Evolutionary conservation across 1,140 invertebrate genomes (phyloP), one percentile per base, ranked within the genome.

Genomic region (Aleiodes sp.): DNA sequence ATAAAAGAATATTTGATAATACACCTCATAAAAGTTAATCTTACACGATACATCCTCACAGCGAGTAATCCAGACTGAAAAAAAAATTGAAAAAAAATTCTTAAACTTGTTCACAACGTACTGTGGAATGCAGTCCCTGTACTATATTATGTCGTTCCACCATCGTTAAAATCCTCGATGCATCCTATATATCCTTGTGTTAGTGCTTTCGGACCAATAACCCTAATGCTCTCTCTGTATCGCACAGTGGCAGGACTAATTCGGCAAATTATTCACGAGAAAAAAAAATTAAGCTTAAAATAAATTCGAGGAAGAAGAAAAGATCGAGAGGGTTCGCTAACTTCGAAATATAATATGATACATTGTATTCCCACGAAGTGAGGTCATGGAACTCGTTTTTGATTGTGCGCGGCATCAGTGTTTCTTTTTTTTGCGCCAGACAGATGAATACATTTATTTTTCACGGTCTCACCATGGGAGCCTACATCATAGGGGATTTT

Each of bases 91-190:
- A 65, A 65, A 43, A 28, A 46, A 31, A 75, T 65, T 52, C 56
- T 46, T 57, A 77, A 81, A 82, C 79, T 74, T 80, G 79, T 83
- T 80, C 75, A 77, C 10, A n/a, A n/a, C 39, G 39, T 43, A 43
- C 39, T 1, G 39, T 75, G 81, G 80, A 83, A 83, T 83, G 81
- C 74, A 46, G 79, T 78, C 73, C 65, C 41, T 28, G 65, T 60
- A 70, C 68, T 71, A 62, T 26, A 39, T 28, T 29, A 39, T 16
- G 43, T 66, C 46, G 66, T 63, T 67, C 61, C 59, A 68, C 67
- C 37, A 65, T 43, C 65, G 46, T 35, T 24, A 59, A 41, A 43
- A 33, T 43, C 39, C 46, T 14, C 65, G 52, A 59, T 19, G 52
- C 35, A 64, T 74, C 63, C 67, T 19, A 21, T 69, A 21, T 59